phyloP scores from a whole-genome alignment of 2,113 vertebrate genomes.

The Varanus salvator region DNA sequence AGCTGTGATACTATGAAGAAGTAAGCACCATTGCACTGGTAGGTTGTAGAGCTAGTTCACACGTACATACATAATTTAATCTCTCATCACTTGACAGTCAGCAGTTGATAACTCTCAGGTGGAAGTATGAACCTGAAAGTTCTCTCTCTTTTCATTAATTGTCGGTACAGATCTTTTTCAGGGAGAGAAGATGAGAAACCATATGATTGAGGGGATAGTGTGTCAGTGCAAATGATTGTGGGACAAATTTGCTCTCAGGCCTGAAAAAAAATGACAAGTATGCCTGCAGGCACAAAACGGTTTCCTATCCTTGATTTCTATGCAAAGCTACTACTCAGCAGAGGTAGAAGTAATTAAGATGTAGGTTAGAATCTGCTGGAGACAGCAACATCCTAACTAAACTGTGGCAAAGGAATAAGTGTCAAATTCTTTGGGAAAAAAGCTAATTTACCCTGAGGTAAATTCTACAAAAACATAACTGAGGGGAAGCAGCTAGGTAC shows the following conservation, averaged over 20 bases:
- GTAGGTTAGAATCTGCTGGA: background rate
- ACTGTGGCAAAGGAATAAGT: background rate
- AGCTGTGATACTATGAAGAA: background rate
- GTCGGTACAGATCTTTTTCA: background rate
- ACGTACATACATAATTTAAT: background rate
- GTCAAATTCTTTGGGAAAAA: background rate
- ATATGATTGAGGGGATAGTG: too few relatives aligned
- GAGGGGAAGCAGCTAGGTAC: background rate
- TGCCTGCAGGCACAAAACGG: too few relatives aligned
- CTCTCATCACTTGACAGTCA: background rate
- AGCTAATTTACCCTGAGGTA: background rate
- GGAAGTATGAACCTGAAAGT: background rate
- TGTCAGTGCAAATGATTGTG: too few relatives aligned
- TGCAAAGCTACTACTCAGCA: background rate
- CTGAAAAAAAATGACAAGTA: too few relatives aligned
- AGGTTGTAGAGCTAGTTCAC: background rate
- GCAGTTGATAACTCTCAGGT: background rate
- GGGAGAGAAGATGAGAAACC: too few relatives aligned
- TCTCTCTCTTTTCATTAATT: background rate
- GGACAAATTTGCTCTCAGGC: too few relatives aligned
- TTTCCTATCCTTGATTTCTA: background rate
- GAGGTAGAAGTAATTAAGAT: background rate
- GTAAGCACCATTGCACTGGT: background rate
- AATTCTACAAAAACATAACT: background rate
- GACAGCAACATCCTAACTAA: background rate